Evolutionary conservation across 2,113 vertebrate genomes (phyloP).

Genomic region (Dendrocopos noguchii): DNA sequence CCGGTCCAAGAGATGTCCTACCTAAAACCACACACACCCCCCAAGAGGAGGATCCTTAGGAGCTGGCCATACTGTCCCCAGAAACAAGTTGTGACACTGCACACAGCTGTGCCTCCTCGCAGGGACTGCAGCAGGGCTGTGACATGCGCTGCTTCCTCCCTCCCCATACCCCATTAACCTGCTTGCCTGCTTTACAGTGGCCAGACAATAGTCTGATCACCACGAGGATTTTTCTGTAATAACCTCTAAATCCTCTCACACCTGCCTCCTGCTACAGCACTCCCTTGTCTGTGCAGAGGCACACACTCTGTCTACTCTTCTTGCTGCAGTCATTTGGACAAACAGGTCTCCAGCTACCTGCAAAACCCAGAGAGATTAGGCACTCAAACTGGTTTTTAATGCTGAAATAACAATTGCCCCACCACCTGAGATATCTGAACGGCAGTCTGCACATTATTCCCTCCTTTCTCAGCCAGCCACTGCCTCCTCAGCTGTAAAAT

Average conservation of each 20-base stretch:
- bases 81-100: not conserved
- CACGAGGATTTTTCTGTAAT: conserved; percentile 52
- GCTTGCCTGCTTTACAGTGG: conserved; percentile 59
- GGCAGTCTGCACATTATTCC: not conserved
- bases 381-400: conserved; percentile 7
- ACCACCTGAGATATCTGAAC: not conserved
- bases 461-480: conserved; percentile 26
- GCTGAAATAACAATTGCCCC: not conserved
- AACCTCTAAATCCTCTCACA: conserved; percentile 68
- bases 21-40: not conserved
- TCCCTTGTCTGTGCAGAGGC: not conserved
- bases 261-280: conserved; percentile 60
- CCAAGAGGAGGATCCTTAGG: not conserved
- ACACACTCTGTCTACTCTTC: conserved; percentile 13
- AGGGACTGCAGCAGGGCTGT: not conserved
- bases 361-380: not conserved
- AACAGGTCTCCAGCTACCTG: conserved; percentile 8
- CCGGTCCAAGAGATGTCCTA: rapidly evolving
- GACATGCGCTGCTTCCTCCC: conserved; percentile 18
- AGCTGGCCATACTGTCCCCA: not conserved
- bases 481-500: conserved; percentile 56
- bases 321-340: not conserved
- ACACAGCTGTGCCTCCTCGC: not conserved
- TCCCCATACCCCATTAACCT: conserved; percentile 45
- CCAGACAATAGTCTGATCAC: conserved; percentile 1